Evolutionary conservation across 2,888 invertebrate species (phyloP).

Genomic region (Nomada flava): DNA sequence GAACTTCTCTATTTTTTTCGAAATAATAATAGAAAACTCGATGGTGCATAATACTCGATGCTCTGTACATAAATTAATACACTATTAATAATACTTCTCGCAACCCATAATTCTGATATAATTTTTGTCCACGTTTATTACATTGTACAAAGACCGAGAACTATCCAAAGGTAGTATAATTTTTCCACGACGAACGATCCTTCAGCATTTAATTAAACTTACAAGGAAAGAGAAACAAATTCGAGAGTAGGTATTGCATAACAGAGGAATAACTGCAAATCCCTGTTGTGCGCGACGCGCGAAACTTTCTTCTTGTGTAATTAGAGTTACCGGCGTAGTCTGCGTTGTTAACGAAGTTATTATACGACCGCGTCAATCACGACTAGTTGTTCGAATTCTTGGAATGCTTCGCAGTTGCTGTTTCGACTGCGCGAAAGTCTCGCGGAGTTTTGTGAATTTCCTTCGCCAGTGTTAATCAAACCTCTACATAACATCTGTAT

Average conservation of each 20-base stretch:
- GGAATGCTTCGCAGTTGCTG: neutral
- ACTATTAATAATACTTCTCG: too few relatives aligned
- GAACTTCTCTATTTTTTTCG: too few relatives aligned
- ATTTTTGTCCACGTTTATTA: too few relatives aligned
- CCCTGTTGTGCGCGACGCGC: neutral
- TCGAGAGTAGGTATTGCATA: neutral
- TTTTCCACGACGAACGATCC: neutral
- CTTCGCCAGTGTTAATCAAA: neutral
- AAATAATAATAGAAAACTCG: too few relatives aligned
- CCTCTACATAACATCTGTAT: too few relatives aligned
- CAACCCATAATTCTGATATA: too few relatives aligned
- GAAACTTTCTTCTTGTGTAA: conserved; percentile 15
- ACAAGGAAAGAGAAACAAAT: neutral
- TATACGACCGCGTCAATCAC: conserved; percentile 28
- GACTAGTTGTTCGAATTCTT: conserved; percentile 6
- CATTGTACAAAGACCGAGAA: too few relatives aligned
- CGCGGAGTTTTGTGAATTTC: neutral
- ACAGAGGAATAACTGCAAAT: conserved; percentile 15
- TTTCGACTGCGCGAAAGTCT: neutral
- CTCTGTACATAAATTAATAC: too few relatives aligned
- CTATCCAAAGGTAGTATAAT: too few relatives aligned
- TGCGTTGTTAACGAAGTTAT: conserved; percentile 31
- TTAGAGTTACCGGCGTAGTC: conserved; percentile 17
- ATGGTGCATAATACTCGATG: too few relatives aligned
- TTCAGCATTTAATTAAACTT: conserved; percentile 17